Percentiles rank a stretch among this genome's conserved stretches.
These are phyloP conservation scores for Dorcus hopei DNA, from an alignment of 2,888 invertebrate species.

Conservation along the genomic window DNA sequence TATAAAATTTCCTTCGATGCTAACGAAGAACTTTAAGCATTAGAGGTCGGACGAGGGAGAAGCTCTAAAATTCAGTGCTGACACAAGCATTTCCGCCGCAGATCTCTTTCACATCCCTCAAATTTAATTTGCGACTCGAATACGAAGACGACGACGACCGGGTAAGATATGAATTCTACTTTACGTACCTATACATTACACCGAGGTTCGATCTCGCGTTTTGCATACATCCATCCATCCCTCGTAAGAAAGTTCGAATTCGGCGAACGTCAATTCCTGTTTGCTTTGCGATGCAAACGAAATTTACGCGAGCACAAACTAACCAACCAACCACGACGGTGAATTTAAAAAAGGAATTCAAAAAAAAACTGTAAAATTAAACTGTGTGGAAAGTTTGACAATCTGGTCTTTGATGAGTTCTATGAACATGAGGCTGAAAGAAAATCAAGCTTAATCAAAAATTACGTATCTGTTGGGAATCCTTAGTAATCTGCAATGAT, in stretches of 20 bases:
- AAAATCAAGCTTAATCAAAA: not conserved
- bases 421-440: too few relatives aligned
- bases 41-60: too few relatives aligned
- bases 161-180: not conserved
- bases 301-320: constrained; percentile 15
- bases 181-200: not conserved
- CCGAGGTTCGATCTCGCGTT: not conserved
- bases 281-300: constrained; percentile 20
- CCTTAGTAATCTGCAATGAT: not conserved
- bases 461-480: not conserved
- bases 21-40: too few relatives aligned
- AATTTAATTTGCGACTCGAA: not conserved
- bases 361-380: too few relatives aligned
- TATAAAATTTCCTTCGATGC: too few relatives aligned
- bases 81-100: not conserved
- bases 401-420: too few relatives aligned
- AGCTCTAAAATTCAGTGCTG: not conserved
- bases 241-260: not conserved
- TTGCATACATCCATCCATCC: not conserved
- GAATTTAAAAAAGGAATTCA: too few relatives aligned
- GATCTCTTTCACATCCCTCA: not conserved
- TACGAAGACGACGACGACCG: not conserved
- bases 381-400: too few relatives aligned
- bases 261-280: constrained; percentile 14
- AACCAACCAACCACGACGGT: not conserved